These are phyloP conservation scores for Seira sanloemensis DNA, from an alignment of 2,888 invertebrate genomes.

Conservation along the genomic window DNA sequence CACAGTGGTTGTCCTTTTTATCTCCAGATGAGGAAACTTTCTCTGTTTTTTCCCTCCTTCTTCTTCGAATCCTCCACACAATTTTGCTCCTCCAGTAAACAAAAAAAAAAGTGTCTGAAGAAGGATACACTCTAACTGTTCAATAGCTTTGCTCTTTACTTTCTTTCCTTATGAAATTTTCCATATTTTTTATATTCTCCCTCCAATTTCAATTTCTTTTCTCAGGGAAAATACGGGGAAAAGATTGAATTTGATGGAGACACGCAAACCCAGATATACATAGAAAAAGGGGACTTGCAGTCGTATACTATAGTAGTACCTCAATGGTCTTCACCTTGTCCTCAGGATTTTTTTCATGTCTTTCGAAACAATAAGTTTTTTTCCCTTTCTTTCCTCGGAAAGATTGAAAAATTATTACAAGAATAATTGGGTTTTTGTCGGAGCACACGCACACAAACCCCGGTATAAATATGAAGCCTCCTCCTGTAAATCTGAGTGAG, in stretches of 20 bases:
- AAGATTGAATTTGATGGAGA: slow-evolving; percentile 49
- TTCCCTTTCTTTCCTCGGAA: slow-evolving; percentile 37
- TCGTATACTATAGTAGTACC: background rate
- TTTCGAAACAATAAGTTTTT: slow-evolving; percentile 10
- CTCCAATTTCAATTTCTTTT: background rate
- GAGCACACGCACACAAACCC: too few species aligned
- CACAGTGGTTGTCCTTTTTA: background rate
- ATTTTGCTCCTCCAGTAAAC: slow-evolving; percentile 8
- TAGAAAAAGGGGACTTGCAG: background rate
- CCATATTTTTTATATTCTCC: too few species aligned
- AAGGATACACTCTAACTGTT: too few species aligned
- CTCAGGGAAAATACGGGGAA: slow-evolving; percentile 2
- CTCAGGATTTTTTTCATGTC: slow-evolving; percentile 1
- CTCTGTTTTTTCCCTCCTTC: too few species aligned
- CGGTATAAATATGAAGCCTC: slow-evolving; percentile 27
- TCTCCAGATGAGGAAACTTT: background rate
- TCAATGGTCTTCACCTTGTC: slow-evolving; percentile 23
- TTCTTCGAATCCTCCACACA: too few species aligned
- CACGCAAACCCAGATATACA: slow-evolving; percentile 32
- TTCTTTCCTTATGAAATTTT: background rate
- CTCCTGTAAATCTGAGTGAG: too few species aligned
- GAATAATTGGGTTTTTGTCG: slow-evolving; percentile 53
- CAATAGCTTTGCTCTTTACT: too few species aligned
- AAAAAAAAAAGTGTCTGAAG: slow-evolving; percentile 12
- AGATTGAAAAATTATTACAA: slow-evolving; percentile 57